Conservation (phyloP, 2,888 invertebrate genomes). For the Thymelicus sylvestris region DNA sequence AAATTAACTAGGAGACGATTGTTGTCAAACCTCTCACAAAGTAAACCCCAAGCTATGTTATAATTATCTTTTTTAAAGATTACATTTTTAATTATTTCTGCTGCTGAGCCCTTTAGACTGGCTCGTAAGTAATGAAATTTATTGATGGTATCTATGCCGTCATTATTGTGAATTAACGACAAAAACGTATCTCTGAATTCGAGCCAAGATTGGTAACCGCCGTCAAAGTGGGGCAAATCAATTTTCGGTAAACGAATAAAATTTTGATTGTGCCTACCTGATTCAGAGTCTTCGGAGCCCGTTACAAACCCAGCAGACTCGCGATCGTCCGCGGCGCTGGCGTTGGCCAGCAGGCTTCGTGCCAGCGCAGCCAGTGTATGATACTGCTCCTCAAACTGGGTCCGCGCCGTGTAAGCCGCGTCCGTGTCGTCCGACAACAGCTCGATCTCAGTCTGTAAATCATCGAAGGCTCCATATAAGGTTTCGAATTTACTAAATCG, state of each 20-base stretch:
- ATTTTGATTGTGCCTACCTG: slow-evolving; percentile 13
- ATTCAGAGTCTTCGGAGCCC: slow-evolving; percentile 13
- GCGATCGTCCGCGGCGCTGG: too few species aligned
- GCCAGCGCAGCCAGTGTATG: too few species aligned
- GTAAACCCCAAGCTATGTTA: slow-evolving; percentile 31
- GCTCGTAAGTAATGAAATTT: slow-evolving; percentile 35
- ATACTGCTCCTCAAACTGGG: slow-evolving; percentile 13
- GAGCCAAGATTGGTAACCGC: slow-evolving; percentile 39
- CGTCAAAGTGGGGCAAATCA: slow-evolving; percentile 40
- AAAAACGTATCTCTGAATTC: slow-evolving; percentile 40
- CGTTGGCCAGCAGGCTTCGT: too few species aligned
- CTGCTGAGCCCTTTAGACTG: slow-evolving; percentile 26
- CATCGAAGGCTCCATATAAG: slow-evolving; percentile 18
- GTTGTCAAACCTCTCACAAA: slow-evolving; percentile 41
- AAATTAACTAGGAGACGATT: slow-evolving; percentile 11
- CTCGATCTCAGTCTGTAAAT: slow-evolving; percentile 34
- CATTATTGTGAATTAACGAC: slow-evolving; percentile 36
- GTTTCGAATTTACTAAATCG: too few species aligned
- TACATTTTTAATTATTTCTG: slow-evolving; percentile 30
- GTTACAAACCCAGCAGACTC: too few species aligned
- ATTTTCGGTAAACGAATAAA: slow-evolving; percentile 38
- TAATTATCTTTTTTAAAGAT: slow-evolving; percentile 36
- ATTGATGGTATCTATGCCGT: slow-evolving; percentile 28
- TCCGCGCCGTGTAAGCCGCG: slow-evolving; percentile 21
- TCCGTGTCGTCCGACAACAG: slow-evolving; percentile 9